phyloP scores from a whole-genome alignment of 2,797 vertebrate genomes.

The Spinus olivaceus region DNA sequence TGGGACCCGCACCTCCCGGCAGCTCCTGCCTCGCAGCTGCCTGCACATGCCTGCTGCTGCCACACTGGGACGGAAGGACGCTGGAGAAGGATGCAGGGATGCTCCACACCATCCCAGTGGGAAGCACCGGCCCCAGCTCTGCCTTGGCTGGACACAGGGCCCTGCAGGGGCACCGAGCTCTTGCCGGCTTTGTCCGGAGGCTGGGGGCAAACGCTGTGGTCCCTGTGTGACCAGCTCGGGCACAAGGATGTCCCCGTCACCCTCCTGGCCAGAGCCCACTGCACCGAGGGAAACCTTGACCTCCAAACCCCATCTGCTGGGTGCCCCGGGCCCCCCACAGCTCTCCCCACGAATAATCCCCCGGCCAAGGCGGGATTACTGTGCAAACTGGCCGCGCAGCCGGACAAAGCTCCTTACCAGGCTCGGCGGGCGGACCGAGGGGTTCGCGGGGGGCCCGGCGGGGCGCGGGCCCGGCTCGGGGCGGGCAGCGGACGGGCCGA shows the following conservation, averaged over 20 bases:
- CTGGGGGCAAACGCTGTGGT: rapidly evolving
- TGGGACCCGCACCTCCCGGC: not conserved
- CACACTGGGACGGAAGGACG: not conserved
- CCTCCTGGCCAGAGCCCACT: not conserved
- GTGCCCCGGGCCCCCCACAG: not conserved
- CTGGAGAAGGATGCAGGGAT: not conserved
- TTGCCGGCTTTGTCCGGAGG: not conserved
- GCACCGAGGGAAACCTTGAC: not conserved
- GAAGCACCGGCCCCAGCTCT: not conserved
- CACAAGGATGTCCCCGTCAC: not conserved
- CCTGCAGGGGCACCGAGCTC: not conserved
- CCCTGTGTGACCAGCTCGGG: rapidly evolving
- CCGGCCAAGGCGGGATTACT: not conserved
- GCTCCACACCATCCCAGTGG: not conserved
- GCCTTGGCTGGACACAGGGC: not conserved
- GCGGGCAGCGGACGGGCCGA: not conserved
- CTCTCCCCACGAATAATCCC: not conserved
- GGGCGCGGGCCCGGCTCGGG: not conserved
- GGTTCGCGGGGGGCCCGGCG: not conserved
- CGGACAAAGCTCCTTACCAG: conserved; percentile 45
- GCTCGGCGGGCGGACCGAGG: not conserved
- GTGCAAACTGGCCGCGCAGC: not conserved
- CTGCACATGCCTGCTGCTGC: not conserved
- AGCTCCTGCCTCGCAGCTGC: not conserved
- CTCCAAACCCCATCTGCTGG: not conserved